Evolutionary conservation across 2,113 vertebrate genomes (phyloP), one percentile per base, ranked within the genome.

Genomic region (Laterallus jamaicensis): DNA sequence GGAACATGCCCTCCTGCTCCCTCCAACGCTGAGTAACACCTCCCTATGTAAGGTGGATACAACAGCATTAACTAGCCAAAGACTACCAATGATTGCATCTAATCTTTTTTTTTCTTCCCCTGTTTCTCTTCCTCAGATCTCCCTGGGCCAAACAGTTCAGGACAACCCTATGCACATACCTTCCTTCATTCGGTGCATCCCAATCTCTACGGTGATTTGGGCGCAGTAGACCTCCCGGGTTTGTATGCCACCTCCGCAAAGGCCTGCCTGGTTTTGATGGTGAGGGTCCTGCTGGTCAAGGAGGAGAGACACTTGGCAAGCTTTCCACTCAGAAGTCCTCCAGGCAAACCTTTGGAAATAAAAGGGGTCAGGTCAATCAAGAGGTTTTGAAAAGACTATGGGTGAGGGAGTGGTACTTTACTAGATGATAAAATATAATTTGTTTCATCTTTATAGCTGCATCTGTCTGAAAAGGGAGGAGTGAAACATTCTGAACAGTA

Each of bases 181-280:
- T 98, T 99, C 99, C 97, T 98, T 99, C 90, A 96, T 92, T 66
- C 78, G 97, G 75, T 97, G 97, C 29, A 93, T 69, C 54, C 97
- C 79, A 3, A 84, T 82, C 4, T 97, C 97, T 55, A 96, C 73
- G 10, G 92, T 26, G 84, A 98, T 97, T 95, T 99, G 99, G 75
- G 97, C 98, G 37, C 99, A 99, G 97, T 98, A 99, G 21, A 98
- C 98, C 82, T 99, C 98, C 25, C 99, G 98, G 74, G 96, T 98
- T 95, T 99, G 99, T 93, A 99, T 96, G n/a, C 99, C 99, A 28
- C 98, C 98, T 92, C 99, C 99, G 78, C 99, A 99, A 29, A 99
- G 95, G 29, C 95, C 68, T 22, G 71, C 90, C 6, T 97, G 89
- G 89, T 98, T 98, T 39, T 93, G 96, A 15, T 92, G 97, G 21